These are phyloP conservation scores for Nasua narica DNA, from an alignment of 2,797 vertebrate species.

Conservation along the genomic window DNA sequence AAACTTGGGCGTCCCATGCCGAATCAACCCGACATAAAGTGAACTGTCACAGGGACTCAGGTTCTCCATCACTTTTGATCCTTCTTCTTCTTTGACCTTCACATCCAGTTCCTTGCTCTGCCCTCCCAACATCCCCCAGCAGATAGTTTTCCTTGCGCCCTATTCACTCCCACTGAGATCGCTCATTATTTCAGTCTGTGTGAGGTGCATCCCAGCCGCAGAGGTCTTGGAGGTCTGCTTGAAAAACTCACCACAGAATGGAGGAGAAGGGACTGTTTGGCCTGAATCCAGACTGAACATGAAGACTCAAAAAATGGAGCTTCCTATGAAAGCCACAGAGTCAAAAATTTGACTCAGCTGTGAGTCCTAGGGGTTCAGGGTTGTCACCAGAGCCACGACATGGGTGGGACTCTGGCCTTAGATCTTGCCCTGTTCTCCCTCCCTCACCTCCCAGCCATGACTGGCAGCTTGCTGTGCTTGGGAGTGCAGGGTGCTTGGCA, in stretches of 20 bases:
- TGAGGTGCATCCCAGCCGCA: no score
- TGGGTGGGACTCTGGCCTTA: background rate
- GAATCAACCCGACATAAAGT: background rate
- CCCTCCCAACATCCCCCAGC: background rate
- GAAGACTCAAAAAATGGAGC: background rate
- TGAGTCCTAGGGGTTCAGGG: background rate
- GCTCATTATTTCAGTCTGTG: background rate
- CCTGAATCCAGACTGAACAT: background rate
- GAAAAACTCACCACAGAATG: background rate
- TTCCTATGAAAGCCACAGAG: background rate
- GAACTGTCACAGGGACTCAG: background rate
- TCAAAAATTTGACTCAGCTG: background rate
- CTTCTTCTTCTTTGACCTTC: background rate
- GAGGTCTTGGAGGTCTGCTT: background rate
- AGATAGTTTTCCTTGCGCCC: background rate
- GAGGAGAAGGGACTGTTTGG: background rate
- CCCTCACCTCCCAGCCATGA: accelerated
- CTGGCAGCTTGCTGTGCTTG: background rate
- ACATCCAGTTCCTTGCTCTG: background rate
- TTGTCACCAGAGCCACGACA: background rate
- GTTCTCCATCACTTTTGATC: background rate
- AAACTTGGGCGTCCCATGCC: background rate
- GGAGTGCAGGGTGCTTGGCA: background rate
- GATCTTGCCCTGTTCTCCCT: background rate
- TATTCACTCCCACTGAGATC: background rate